phyloP scores from a whole-genome alignment of 2,113 vertebrate species.

The Mobula birostris region DNA sequence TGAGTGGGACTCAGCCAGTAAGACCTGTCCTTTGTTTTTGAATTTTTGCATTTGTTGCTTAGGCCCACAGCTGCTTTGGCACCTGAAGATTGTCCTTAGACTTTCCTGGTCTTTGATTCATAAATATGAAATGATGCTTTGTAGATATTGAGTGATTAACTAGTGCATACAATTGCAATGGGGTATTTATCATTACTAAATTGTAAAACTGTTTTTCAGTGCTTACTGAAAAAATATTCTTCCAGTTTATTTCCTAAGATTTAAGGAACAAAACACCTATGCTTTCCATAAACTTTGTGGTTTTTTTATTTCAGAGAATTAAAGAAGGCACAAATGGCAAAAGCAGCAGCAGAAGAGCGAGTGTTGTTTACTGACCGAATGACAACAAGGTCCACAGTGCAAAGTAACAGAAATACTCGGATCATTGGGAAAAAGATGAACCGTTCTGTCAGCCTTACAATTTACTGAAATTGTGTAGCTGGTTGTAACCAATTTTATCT shows the following conservation, averaged over 20 bases:
- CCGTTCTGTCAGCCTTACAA: conserved; percentile 89
- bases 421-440: conserved; percentile 97
- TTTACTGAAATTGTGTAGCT: conserved; percentile 64
- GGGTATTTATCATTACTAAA: background rate
- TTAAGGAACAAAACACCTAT: background rate
- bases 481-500: background rate
- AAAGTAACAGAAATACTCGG: conserved; percentile 70
- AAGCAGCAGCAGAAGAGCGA: conserved; percentile 84
- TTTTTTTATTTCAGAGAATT: conserved; percentile 69
- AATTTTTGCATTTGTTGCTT: background rate
- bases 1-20: too few relatives aligned
- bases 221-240: background rate
- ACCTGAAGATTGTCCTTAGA: background rate
- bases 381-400: conserved; percentile 80
- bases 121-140: background rate
- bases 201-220: background rate
- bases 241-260: background rate
- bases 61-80: too few relatives aligned
- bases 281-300: conserved; percentile 20
- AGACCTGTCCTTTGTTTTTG: too few relatives aligned
- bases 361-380: conserved; percentile 79
- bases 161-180: background rate
- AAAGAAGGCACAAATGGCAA: conserved; percentile 92
- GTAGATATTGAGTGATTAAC: background rate
- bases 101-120: background rate